These are phyloP conservation scores for Strix aluco DNA, from an alignment of 2,113 vertebrate species.

Conservation along the genomic window DNA sequence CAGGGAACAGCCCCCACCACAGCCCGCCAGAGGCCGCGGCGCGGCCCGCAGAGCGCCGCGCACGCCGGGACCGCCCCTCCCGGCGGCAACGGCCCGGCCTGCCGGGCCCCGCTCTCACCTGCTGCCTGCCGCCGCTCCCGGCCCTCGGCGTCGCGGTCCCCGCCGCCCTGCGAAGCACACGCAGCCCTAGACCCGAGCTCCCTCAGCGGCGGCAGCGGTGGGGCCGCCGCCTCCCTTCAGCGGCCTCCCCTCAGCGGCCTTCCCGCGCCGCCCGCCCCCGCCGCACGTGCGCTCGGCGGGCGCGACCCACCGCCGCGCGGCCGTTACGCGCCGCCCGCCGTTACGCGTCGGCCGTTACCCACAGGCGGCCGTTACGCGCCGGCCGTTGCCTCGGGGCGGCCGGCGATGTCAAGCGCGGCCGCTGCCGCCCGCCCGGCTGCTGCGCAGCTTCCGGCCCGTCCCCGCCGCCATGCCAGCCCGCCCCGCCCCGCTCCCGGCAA, in stretches of 20 bases:
- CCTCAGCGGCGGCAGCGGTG: not conserved
- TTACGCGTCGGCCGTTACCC: too few relatives aligned
- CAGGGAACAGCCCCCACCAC: not conserved
- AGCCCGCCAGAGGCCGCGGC: not conserved
- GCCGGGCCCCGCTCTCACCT: not conserved
- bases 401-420: not conserved
- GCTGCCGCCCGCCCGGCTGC: not conserved
- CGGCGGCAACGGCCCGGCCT: not conserved
- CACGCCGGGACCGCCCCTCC: not conserved
- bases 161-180: not conserved
- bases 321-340: not conserved
- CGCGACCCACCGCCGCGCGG: too few relatives aligned
- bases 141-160: not conserved
- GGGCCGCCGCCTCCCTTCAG: not conserved
- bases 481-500: not conserved
- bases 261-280: not conserved
- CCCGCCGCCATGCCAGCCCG: not conserved
- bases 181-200: not conserved
- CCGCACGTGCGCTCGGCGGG: not conserved
- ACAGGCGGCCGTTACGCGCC: too few relatives aligned
- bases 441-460: not conserved
- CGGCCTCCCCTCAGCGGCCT: not conserved
- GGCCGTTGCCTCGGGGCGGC: not conserved
- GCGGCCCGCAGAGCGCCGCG: not conserved
- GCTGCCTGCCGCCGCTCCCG: not conserved